A percentile compares a stretch with the other conserved stretches of the same genome.
Evolutionary conservation across 2,113 vertebrate species (phyloP).

Genomic region (Gobio gobio): DNA sequence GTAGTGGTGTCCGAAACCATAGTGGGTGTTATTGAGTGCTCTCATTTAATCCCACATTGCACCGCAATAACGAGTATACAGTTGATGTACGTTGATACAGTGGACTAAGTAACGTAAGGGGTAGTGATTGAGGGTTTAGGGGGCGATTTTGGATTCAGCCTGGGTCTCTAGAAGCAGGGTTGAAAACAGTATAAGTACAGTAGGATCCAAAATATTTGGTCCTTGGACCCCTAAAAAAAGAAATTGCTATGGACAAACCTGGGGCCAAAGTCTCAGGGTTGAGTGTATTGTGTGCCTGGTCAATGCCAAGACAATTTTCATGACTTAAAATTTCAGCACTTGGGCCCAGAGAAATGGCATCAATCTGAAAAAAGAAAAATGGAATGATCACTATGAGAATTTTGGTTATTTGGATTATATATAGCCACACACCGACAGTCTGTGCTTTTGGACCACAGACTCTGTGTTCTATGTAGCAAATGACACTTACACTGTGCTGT

Average conservation of each 20-base stretch:
- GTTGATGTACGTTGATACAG: too few relatives aligned
- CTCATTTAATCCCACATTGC: too few relatives aligned
- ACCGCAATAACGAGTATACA: too few relatives aligned
- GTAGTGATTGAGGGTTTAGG: too few relatives aligned
- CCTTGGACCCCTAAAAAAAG: neutral
- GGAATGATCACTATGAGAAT: neutral
- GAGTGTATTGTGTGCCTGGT: conserved; percentile 71
- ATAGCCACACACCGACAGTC: neutral
- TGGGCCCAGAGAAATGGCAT: conserved; percentile 62
- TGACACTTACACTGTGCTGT: conserved; percentile 81
- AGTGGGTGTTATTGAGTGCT: too few relatives aligned
- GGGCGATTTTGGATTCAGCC: too few relatives aligned
- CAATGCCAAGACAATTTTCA: conserved; percentile 61
- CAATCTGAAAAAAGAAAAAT: conserved; percentile 53
- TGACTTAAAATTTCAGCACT: conserved; percentile 68
- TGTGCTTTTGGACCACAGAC: too few relatives aligned
- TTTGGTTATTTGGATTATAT: neutral
- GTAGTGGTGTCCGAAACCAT: too few relatives aligned
- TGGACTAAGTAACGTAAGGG: too few relatives aligned
- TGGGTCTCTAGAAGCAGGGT: too few relatives aligned
- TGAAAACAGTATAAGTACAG: neutral
- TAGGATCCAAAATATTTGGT: too few relatives aligned
- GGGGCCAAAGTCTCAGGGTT: conserved; percentile 89
- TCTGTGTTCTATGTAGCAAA: neutral
- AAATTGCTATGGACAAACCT: conserved; percentile 72